Conservation (phyloP, 1,140 invertebrate genomes). For the Hirudo medicinalis region DNA sequence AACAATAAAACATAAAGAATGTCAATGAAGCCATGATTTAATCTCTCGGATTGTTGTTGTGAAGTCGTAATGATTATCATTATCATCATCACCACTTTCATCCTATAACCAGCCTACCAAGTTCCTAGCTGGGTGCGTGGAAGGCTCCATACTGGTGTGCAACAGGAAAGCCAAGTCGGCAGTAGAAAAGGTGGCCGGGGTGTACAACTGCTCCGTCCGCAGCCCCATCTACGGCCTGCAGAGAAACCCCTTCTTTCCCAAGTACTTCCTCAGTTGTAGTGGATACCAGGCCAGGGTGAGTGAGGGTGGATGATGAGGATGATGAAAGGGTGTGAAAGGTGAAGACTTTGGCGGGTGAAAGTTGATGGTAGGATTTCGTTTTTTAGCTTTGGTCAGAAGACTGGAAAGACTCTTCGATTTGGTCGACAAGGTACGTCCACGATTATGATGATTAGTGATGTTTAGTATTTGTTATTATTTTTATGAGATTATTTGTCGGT, state of each 20-base stretch:
- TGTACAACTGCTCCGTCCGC: constrained; percentile 65
- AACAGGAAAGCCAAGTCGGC: constrained; percentile 71
- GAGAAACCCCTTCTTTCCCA: constrained; percentile 70
- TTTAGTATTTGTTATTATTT: too few relatives aligned
- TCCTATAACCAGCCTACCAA: constrained; percentile 53
- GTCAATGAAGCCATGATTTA: neutral
- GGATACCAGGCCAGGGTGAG: constrained; percentile 69
- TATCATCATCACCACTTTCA: neutral
- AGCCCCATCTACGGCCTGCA: constrained; percentile 71
- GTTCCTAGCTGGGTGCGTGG: constrained; percentile 62
- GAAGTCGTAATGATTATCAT: neutral
- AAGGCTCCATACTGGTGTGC: constrained; percentile 61
- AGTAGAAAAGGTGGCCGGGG: constrained; percentile 58
- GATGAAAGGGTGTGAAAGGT: too few relatives aligned
- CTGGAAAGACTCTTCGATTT: constrained; percentile 72
- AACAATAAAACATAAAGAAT: neutral
- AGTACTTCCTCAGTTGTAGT: constrained; percentile 75
- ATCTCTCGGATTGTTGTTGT: neutral
- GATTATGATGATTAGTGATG: too few relatives aligned
- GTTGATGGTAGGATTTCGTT: neutral
- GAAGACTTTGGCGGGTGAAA: too few relatives aligned
- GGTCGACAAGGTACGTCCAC: constrained; percentile 64
- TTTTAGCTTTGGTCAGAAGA: constrained; percentile 72
- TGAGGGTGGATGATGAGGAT: neutral
- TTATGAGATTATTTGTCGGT: neutral